phyloP scores from a whole-genome alignment of 2,888 invertebrate genomes.

The Exocentrus adspersus region DNA sequence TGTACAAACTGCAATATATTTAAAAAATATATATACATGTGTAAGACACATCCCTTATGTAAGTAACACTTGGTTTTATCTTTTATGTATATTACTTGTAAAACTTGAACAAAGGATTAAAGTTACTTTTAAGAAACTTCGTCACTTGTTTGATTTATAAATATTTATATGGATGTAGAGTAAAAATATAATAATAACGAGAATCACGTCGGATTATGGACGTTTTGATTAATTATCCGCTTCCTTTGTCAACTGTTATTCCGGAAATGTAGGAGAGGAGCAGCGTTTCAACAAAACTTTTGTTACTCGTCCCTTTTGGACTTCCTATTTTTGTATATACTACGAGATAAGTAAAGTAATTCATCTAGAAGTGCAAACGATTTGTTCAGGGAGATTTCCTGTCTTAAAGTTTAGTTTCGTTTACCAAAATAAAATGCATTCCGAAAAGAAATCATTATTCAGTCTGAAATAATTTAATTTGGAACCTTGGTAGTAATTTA shows the following conservation, averaged over 20 bases:
- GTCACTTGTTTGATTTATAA: not conserved
- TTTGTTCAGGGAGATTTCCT: conserved; percentile 6
- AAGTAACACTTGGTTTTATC: conserved; percentile 39
- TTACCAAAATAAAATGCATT: no score
- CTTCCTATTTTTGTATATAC: conserved; percentile 9
- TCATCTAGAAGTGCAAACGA: conserved; percentile 14
- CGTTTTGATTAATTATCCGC: not conserved
- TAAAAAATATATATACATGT: conserved; percentile 29
- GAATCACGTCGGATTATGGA: not conserved
- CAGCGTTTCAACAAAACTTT: conserved; percentile 7
- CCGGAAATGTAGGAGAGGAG: conserved; percentile 1
- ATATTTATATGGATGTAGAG: not conserved
- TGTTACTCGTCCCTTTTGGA: not conserved
- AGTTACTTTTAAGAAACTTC: conserved; percentile 35
- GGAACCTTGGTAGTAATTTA: no score
- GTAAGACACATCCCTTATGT: conserved; percentile 37
- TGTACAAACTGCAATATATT: conserved; percentile 18
- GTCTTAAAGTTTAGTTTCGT: not conserved
- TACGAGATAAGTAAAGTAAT: not conserved
- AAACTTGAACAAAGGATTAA: conserved; percentile 39
- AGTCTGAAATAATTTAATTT: no score
- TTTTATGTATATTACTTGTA: conserved; percentile 42
- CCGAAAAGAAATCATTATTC: no score
- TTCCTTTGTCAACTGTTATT: conserved; percentile 2
- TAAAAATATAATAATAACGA: no score